phyloP scores from a whole-genome alignment of 2,113 vertebrate species.

The Himantopus leucocephalus region DNA sequence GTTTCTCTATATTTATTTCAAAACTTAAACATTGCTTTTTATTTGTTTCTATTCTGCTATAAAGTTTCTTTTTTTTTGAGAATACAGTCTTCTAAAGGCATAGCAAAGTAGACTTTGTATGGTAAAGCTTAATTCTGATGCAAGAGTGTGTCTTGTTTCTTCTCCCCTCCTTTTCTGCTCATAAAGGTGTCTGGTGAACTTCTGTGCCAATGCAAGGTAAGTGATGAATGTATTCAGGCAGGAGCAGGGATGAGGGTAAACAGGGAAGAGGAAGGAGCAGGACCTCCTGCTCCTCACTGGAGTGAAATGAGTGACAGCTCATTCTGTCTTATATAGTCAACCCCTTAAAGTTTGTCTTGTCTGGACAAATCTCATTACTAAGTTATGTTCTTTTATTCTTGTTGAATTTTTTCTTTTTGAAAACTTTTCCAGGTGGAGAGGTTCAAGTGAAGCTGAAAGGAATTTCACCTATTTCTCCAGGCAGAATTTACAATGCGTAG shows the following conservation, averaged over 20 bases:
- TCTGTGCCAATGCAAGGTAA: background rate
- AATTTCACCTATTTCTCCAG: background rate
- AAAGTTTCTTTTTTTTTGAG: background rate
- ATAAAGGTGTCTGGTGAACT: background rate
- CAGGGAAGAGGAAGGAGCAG: background rate
- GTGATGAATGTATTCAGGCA: background rate
- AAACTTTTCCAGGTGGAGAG: background rate
- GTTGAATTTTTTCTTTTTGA: background rate
- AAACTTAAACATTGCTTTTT: background rate
- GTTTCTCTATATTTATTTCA: background rate
- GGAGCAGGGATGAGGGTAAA: background rate
- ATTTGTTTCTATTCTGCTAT: background rate
- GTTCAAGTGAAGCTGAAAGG: background rate
- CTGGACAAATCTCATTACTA: background rate
- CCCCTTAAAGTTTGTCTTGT: background rate
- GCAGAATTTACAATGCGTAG: background rate
- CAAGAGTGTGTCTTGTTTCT: background rate
- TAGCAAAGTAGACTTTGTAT: background rate
- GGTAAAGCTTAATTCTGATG: background rate
- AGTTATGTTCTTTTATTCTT: background rate
- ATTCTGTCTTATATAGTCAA: background rate
- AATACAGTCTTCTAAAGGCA: background rate
- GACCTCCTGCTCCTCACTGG: too few relatives aligned
- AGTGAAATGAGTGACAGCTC: background rate
- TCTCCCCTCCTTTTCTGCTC: background rate